Evolutionary conservation across 1,140 invertebrate genomes (phyloP), one percentile per base, ranked within the genome.

Genomic region (Phymorhynchus buccinoides): DNA sequence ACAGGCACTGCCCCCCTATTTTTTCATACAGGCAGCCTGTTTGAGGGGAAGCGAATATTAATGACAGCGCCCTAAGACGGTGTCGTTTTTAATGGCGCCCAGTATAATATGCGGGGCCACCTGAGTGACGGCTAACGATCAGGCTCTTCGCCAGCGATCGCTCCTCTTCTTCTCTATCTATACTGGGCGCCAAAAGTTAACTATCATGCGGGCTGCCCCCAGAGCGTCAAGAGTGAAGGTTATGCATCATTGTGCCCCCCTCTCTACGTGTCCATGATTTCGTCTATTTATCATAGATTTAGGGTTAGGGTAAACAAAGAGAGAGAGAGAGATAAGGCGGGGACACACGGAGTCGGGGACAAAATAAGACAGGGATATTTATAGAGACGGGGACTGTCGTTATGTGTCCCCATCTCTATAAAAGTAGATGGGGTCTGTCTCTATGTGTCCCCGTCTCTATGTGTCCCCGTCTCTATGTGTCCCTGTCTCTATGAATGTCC

Each of bases 31-130:
- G n/a, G n/a, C n/a, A n/a, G n/a, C n/a, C n/a, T n/a, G n/a, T n/a
- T n/a, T n/a, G n/a, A n/a, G n/a, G n/a, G n/a, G n/a, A n/a, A n/a
- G 7, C 2, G 42, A 79, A 48, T 79, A 73, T 73, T 35, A 73
- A 73, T 73, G 37, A 73, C 71, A 35, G 30, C 71, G 56, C 22
- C 56, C 6, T 4, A 62, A 62, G 22, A 62, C 56, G 22, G 56
- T 62, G n/a, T 62, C 56, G 56, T 0, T 35, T 71, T 75, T 75
- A 75, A 75, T 41, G 73, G 73, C n/a, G 35, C 27, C 9, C 9
- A 75, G 30, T 71, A 27, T 41, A 75, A 27, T 41, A 75, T 75
- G 73, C 73, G 73, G 73, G 73, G 73, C 73, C 73, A 75, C 73
- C 73, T 75, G 73, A 41, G 9, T 39, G 3, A 22, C 3, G 62